Conservation (phyloP, 2,888 invertebrate species). For the Fragum fragum region DNA sequence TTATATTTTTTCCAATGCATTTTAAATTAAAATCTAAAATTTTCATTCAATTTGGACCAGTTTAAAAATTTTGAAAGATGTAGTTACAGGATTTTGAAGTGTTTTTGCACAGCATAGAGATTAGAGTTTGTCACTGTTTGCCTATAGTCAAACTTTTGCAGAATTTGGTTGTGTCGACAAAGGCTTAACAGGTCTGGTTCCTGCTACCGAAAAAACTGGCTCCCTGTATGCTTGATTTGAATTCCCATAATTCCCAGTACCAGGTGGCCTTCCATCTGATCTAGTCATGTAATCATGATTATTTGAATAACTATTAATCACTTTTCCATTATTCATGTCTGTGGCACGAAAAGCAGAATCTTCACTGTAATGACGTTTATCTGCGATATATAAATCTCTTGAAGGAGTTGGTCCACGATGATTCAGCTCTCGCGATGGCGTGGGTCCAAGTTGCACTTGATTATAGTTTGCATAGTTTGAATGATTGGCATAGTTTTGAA, state of each 20-base stretch:
- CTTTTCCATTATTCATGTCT: slow-evolving; percentile 19
- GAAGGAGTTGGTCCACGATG: slow-evolving; percentile 53
- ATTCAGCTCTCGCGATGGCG: slow-evolving; percentile 34
- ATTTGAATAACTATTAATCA: background rate
- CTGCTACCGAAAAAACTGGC: slow-evolving; percentile 72
- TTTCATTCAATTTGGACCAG: no score
- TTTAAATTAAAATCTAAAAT: no score
- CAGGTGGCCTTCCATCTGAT: slow-evolving; percentile 38
- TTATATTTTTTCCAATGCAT: no score
- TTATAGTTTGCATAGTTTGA: slow-evolving; percentile 40
- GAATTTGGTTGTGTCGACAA: slow-evolving; percentile 78
- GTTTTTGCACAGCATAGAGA: no score
- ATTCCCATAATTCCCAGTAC: slow-evolving; percentile 68
- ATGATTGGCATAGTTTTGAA: slow-evolving; percentile 6
- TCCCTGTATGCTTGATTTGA: slow-evolving; percentile 74
- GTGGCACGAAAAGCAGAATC: slow-evolving; percentile 24
- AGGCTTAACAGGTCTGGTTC: slow-evolving; percentile 72
- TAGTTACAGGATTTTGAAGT: no score
- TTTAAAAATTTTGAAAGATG: no score
- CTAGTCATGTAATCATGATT: slow-evolving; percentile 47
- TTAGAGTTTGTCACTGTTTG: slow-evolving; percentile 8
- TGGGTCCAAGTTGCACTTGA: slow-evolving; percentile 32
- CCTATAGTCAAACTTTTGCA: slow-evolving; percentile 79
- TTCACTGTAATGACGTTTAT: slow-evolving; percentile 26
- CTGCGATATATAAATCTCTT: slow-evolving; percentile 28